Evolutionary conservation across 2,113 vertebrate genomes (phyloP), one percentile per base, ranked within the genome.

Genomic region (Paramisgurnus dabryanus): DNA sequence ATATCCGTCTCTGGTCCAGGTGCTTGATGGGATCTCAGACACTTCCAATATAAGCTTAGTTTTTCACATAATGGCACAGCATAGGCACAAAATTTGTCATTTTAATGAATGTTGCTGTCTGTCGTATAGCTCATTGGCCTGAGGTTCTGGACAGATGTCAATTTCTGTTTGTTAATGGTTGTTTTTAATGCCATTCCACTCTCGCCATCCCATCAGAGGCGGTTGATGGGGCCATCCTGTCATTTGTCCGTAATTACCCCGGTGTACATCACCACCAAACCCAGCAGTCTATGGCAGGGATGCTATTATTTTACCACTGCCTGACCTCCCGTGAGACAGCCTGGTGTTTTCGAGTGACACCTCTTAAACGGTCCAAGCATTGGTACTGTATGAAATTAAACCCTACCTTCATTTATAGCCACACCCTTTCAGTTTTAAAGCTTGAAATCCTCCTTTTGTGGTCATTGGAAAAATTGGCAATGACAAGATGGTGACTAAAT

Each of bases 251-350:
- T 88, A 90, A 92, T 92, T 93, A 91, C 90, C 84, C 40, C 64
- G 87, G 91, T 93, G 88, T 92, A 91, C 89, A 90, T 94, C 89
- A 92, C 87, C 89, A 55, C 53, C 88, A 90, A 90, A 93, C 92
- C 90, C 90, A 79, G 47, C 79, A 85, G 90, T 90, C 85, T 90
- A 86, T 92, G 91, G 90, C 91, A 95, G 93, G 92, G 82, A 89
- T 82, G 87, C 80, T 92, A 92, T 93, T 93, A 92, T 94, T 94
- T 94, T 91, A 85, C 90, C 85, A 41, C 83, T 72, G 91, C 87
- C 86, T 80, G 8, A 55, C 74, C 78, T 79, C 75, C 85, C 82
- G 64, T 18, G 22, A 63, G 63, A 76, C 15, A 43, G 60, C 1
- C 3, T 2, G 45, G 67, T 45, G 73, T 85, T 81, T 68, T 74